Conservation (phyloP, 2,113 vertebrate genomes). For the Callaeas wilsoni region DNA sequence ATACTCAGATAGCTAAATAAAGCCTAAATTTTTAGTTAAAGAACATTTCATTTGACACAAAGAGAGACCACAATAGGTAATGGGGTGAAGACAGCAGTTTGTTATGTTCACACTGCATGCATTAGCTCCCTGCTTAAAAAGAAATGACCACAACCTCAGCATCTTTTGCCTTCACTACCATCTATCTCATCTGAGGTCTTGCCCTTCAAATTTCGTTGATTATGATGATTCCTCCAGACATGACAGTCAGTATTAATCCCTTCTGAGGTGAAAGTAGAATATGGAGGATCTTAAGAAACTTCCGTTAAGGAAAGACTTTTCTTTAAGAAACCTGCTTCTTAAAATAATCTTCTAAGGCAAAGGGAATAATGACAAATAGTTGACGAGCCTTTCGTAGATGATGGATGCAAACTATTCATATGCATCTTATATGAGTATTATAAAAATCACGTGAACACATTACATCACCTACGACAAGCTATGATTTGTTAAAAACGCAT, state of each 20-base stretch:
- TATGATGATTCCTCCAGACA: background rate
- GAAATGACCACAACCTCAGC: background rate
- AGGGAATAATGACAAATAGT: background rate
- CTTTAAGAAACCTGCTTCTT: background rate
- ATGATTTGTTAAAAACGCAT: fast-evolving
- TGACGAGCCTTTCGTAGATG: background rate
- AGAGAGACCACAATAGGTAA: background rate
- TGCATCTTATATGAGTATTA: background rate
- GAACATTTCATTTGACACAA: background rate
- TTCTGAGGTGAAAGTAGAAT: background rate
- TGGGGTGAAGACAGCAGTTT: background rate
- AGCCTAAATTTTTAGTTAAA: background rate
- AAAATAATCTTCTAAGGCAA: background rate
- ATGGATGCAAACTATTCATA: background rate
- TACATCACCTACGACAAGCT: background rate
- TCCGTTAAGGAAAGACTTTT: background rate
- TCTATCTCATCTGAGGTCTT: background rate
- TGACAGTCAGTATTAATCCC: background rate
- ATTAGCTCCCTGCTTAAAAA: background rate
- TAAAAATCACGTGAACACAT: background rate
- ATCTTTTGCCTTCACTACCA: background rate
- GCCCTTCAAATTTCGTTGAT: background rate
- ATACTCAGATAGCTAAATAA: background rate
- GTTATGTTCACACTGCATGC: fast-evolving
- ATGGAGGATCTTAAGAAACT: background rate